Conservation (phyloP, 2,888 invertebrate genomes). For the Drosophila ustulata region DNA sequence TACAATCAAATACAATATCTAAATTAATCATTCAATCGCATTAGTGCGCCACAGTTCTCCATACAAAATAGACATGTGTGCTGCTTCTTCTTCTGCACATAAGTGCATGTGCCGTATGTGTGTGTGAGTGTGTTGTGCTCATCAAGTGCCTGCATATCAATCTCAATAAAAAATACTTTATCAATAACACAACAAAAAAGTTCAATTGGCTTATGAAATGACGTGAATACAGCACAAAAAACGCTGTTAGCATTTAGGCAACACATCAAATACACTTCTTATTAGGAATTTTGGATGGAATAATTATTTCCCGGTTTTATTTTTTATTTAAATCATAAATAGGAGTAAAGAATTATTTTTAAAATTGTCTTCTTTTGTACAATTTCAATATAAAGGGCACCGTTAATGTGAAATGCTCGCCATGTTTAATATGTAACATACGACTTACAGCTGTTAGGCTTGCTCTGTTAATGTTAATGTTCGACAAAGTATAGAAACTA, state of each 20-base stretch:
- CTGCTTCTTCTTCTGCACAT: not conserved
- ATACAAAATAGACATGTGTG: slow-evolving; percentile 7
- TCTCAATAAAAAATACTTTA: slow-evolving; percentile 28
- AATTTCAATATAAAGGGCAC: not conserved
- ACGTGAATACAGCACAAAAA: slow-evolving; percentile 4
- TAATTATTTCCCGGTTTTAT: too few species aligned
- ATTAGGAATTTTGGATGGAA: too few species aligned
- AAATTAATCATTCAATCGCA: slow-evolving; percentile 71
- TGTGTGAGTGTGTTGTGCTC: slow-evolving; percentile 8
- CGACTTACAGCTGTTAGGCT: not conserved
- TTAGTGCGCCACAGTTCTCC: slow-evolving; percentile 34
- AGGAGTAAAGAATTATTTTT: too few species aligned
- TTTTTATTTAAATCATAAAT: too few species aligned
- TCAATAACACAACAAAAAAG: slow-evolving; percentile 40
- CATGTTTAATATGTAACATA: not conserved
- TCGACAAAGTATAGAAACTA: too few species aligned
- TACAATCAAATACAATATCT: slow-evolving; percentile 52
- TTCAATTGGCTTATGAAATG: slow-evolving; percentile 24
- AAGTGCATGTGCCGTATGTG: not conserved
- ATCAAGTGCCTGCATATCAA: slow-evolving; percentile 34
- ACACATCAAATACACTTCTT: not conserved
- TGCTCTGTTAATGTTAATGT: not conserved
- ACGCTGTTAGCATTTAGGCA: slow-evolving; percentile 2
- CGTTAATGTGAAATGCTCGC: not conserved
- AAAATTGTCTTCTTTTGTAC: too few species aligned